Evolutionary conservation across 2,113 vertebrate genomes (phyloP).

Genomic region (Hippocampus abdominalis): DNA sequence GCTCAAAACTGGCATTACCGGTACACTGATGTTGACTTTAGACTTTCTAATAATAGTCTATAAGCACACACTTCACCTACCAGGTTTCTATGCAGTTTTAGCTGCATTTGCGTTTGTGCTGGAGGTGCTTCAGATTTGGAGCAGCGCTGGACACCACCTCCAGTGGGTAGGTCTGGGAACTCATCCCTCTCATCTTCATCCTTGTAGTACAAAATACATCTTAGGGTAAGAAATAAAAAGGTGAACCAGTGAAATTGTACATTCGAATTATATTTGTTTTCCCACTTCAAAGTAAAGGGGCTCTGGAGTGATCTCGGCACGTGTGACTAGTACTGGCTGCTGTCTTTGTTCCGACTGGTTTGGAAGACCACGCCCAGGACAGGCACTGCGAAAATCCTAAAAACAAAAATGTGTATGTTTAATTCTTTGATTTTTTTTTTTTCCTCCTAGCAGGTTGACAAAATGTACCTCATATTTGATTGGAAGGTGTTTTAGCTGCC

Average conservation of each 20-base stretch:
- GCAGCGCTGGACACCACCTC: slow-evolving; percentile 68
- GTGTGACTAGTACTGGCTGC: slow-evolving; percentile 68
- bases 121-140: slow-evolving; percentile 76
- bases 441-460: background rate
- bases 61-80: slow-evolving; percentile 57
- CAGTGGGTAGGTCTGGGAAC: slow-evolving; percentile 83
- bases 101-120: slow-evolving; percentile 78
- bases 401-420: background rate
- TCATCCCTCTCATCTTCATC: slow-evolving; percentile 92
- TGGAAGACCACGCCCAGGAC: slow-evolving; percentile 41
- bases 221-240: slow-evolving; percentile 5
- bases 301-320: slow-evolving; percentile 77
- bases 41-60: background rate
- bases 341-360: slow-evolving; percentile 64
- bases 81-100: slow-evolving; percentile 86
- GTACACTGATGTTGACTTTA: background rate
- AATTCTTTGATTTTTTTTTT: too few relatives aligned
- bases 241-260: background rate
- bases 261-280: background rate
- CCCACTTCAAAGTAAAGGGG: slow-evolving; percentile 90
- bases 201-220: slow-evolving; percentile 53
- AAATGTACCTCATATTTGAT: background rate
- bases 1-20: background rate
- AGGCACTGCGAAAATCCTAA: slow-evolving; percentile 61
- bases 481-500: too few relatives aligned